Evolutionary conservation across 2,888 invertebrate species (phyloP).

Genomic region (Dynastes tityus): DNA sequence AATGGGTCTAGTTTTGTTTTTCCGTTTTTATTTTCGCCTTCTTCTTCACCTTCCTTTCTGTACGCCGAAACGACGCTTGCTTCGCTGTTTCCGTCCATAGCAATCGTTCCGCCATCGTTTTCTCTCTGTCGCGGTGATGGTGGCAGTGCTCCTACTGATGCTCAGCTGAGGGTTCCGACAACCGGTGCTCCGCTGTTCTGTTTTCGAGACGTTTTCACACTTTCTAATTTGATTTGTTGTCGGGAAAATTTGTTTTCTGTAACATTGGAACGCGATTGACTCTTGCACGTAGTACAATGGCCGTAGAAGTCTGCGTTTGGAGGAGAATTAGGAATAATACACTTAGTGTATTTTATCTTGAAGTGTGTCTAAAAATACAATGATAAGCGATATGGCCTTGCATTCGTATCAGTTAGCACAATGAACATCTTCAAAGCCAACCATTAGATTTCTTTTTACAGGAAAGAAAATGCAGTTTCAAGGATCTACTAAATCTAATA

Average conservation of each 20-base stretch:
- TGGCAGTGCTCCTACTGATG: background rate
- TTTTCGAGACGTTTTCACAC: slow-evolving; percentile 34
- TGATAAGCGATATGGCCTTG: too few relatives aligned
- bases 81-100: slow-evolving; percentile 9
- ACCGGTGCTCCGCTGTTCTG: slow-evolving; percentile 9
- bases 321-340: too few relatives aligned
- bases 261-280: slow-evolving; percentile 11
- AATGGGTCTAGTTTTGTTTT: slow-evolving; percentile 44
- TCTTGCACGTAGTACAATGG: background rate
- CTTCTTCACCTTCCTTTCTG: slow-evolving; percentile 31
- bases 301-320: background rate
- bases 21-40: slow-evolving; percentile 40
- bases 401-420: too few relatives aligned
- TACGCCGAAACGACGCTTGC: slow-evolving; percentile 8
- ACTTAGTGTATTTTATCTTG: too few relatives aligned
- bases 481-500: too few relatives aligned
- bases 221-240: slow-evolving; percentile 45
- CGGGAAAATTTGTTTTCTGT: slow-evolving; percentile 39
- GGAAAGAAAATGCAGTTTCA: too few relatives aligned
- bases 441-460: too few relatives aligned
- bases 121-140: background rate
- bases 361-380: too few relatives aligned
- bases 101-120: background rate
- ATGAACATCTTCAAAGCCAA: too few relatives aligned
- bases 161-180: background rate